These are phyloP conservation scores for Geotrypetes seraphini DNA, from an alignment of 2,797 vertebrate genomes.

Conservation along the genomic window DNA sequence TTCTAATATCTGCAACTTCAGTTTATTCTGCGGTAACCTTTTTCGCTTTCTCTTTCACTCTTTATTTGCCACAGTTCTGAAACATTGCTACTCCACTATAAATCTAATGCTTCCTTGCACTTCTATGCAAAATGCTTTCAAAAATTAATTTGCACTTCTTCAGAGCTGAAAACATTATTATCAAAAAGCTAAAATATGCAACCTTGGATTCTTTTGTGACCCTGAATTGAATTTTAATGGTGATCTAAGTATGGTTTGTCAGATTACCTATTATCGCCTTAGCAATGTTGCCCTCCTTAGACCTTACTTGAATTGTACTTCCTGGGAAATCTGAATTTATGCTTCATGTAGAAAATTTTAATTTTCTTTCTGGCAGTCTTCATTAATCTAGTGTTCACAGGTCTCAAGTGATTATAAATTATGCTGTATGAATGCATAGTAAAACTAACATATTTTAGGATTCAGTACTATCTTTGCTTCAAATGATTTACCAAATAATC, in stretches of 20 bases:
- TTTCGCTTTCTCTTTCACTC: neutral
- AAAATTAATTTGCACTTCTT: conserved; percentile 13
- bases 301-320: conserved; percentile 8
- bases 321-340: neutral
- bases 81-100: neutral
- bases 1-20: conserved; percentile 1
- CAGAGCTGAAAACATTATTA: conserved; percentile 1
- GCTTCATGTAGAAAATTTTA: neutral
- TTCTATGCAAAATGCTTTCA: conserved; percentile 8
- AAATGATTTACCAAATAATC: neutral
- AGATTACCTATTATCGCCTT: conserved; percentile 4
- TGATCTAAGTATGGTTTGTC: conserved; percentile 1
- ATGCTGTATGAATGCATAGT: neutral
- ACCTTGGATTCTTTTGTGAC: conserved; percentile 1
- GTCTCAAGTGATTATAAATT: neutral
- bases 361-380: neutral
- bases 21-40: neutral
- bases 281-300: neutral
- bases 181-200: conserved; percentile 1
- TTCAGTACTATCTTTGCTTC: neutral
- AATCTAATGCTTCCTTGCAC: conserved; percentile 5
- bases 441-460: neutral
- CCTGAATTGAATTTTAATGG: conserved; percentile 11
- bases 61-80: neutral
- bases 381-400: neutral